Percentiles rank a stretch among this genome's conserved stretches.
phyloP scores from a whole-genome alignment of 1,140 invertebrate species.

The Drosophila cardini region DNA sequence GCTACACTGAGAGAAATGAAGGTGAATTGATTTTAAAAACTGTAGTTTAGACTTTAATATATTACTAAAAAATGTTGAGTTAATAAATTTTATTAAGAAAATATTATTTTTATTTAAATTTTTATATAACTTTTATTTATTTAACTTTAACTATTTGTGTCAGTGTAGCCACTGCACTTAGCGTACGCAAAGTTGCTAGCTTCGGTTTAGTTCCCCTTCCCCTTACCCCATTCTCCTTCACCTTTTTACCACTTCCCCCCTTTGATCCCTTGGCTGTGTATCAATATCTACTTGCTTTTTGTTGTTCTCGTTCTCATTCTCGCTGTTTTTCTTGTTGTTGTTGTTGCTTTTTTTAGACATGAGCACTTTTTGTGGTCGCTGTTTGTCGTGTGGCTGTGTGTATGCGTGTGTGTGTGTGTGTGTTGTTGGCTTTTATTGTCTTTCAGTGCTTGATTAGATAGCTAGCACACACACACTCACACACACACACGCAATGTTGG shows the following conservation, averaged over 20 bases:
- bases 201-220: constrained; percentile 7
- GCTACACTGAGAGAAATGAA: constrained; percentile 27
- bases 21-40: too few relatives aligned
- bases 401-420: constrained; percentile 52
- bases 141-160: constrained; percentile 6
- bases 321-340: constrained; percentile 39
- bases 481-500: constrained; percentile 54
- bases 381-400: constrained; percentile 63
- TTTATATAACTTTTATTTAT: neutral
- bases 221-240: neutral
- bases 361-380: constrained; percentile 80
- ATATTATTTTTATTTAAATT: too few relatives aligned
- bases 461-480: constrained; percentile 31
- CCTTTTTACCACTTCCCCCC: too few relatives aligned
- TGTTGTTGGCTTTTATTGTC: constrained; percentile 79
- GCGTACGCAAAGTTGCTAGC: constrained; percentile 44
- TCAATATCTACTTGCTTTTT: constrained; percentile 47
- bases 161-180: constrained; percentile 61
- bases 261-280: constrained; percentile 17
- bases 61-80: too few relatives aligned
- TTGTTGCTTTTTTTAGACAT: constrained; percentile 65
- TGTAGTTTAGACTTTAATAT: too few relatives aligned
- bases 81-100: too few relatives aligned
- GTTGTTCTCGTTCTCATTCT: constrained; percentile 12
- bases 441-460: constrained; percentile 82